These are phyloP conservation scores for Acrobasis repandana DNA, from an alignment of 2,888 invertebrate genomes.

Conservation along the genomic window DNA sequence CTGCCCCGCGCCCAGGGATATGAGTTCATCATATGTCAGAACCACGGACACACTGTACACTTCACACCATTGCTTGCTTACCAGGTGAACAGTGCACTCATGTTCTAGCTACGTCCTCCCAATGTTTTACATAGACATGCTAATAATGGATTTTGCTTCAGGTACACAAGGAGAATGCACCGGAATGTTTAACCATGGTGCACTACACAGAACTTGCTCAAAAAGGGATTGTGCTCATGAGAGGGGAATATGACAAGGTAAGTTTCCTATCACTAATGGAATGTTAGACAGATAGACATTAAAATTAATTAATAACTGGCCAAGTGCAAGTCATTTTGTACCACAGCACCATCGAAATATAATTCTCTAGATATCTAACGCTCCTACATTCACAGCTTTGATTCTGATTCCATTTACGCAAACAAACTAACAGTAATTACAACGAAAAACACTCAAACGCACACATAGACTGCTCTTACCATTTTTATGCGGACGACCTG, in stretches of 20 bases:
- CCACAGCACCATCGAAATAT: too few species aligned
- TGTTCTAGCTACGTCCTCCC: not conserved
- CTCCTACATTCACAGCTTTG: too few species aligned
- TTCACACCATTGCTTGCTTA: constrained; percentile 93
- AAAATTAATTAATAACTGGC: too few species aligned
- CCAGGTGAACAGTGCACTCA: constrained; percentile 79
- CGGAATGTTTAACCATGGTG: constrained; percentile 91
- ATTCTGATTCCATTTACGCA: too few species aligned
- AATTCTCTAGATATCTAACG: too few species aligned
- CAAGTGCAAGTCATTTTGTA: too few species aligned
- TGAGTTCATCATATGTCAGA: constrained; percentile 92
- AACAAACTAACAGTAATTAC: too few species aligned
- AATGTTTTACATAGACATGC: not conserved
- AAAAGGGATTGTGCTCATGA: constrained; percentile 91
- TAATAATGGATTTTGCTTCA: constrained; percentile 43
- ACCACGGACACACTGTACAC: constrained; percentile 87
- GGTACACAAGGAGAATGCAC: constrained; percentile 94
- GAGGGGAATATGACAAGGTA: constrained; percentile 91
- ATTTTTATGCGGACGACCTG: too few species aligned
- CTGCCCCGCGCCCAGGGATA: constrained; percentile 92
- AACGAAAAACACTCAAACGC: too few species aligned
- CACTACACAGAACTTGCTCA: constrained; percentile 90
- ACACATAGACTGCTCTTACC: too few species aligned
- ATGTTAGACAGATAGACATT: too few species aligned
- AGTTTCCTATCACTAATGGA: constrained; percentile 4